These are phyloP conservation scores for Hirtodrosophila cameraria DNA, from an alignment of 2,888 invertebrate species.

Conservation along the genomic window DNA sequence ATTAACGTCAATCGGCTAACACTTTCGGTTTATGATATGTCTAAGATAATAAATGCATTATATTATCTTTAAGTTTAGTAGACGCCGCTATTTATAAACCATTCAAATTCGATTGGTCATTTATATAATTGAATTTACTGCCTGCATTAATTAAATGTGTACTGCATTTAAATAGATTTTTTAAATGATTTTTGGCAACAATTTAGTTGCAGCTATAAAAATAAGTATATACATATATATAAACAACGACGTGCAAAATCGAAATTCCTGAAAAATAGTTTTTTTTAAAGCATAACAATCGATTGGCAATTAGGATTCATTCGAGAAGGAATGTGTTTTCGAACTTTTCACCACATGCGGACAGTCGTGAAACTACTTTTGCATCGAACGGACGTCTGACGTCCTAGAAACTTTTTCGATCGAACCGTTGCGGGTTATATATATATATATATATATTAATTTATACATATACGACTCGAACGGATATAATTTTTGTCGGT, in stretches of 20 bases:
- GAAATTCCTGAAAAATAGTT: slow-evolving; percentile 46
- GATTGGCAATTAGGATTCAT: slow-evolving; percentile 56
- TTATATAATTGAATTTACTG: slow-evolving; percentile 72
- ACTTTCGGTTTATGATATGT: slow-evolving; percentile 40
- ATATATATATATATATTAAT: slow-evolving; percentile 47
- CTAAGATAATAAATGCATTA: slow-evolving; percentile 49
- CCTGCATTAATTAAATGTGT: slow-evolving; percentile 61
- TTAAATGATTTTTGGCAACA: slow-evolving; percentile 75
- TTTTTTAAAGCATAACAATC: slow-evolving; percentile 62
- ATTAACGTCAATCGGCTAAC: slow-evolving; percentile 18
- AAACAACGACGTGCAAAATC: slow-evolving; percentile 43
- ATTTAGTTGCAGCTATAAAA: slow-evolving; percentile 23
- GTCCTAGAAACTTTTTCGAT: slow-evolving; percentile 67
- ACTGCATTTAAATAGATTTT: slow-evolving; percentile 63
- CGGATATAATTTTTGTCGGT: slow-evolving; percentile 71
- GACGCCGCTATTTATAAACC: slow-evolving; percentile 48
- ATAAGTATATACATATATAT: slow-evolving; percentile 21
- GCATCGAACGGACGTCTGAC: slow-evolving; percentile 83
- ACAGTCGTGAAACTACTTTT: slow-evolving; percentile 84
- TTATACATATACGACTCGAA: slow-evolving; percentile 65
- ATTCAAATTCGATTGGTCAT: slow-evolving; percentile 40
- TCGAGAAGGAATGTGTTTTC: slow-evolving; percentile 64
- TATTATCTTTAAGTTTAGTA: slow-evolving; percentile 39
- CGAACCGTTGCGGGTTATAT: slow-evolving; percentile 73
- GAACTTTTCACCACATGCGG: slow-evolving; percentile 67